Conservation (phyloP, 2,888 invertebrate species). For the Nephrotoma appendiculata region DNA sequence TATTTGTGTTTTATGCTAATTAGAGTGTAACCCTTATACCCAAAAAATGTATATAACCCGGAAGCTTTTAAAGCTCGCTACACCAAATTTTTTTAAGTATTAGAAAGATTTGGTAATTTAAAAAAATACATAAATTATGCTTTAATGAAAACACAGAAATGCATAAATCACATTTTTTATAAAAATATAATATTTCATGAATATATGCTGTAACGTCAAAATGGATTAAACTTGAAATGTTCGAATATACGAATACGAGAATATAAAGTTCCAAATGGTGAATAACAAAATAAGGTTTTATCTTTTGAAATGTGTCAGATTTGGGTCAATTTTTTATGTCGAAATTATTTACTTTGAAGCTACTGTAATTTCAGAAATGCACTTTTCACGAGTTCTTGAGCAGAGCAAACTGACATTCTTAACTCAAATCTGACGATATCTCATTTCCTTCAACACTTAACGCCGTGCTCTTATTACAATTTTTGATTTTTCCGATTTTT, state of each 20-base stretch:
- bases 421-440: neutral
- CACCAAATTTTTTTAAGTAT: neutral
- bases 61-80: neutral
- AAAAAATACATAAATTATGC: neutral
- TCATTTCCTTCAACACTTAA: neutral
- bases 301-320: neutral
- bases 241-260: neutral
- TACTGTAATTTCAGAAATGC: neutral
- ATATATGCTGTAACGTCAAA: neutral
- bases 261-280: no score
- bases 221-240: neutral
- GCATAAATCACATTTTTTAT: neutral
- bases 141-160: neutral
- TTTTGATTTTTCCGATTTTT: neutral
- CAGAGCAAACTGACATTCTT: neutral
- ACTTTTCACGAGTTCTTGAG: neutral
- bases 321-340: neutral
- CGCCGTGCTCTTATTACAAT: neutral
- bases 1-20: neutral
- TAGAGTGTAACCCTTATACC: neutral
- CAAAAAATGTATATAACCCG: neutral
- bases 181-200: no score
- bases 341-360: neutral
- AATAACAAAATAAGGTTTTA: neutral
- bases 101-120: neutral